Conservation (phyloP, 1,140 invertebrate species). For the Papilio helenus region DNA sequence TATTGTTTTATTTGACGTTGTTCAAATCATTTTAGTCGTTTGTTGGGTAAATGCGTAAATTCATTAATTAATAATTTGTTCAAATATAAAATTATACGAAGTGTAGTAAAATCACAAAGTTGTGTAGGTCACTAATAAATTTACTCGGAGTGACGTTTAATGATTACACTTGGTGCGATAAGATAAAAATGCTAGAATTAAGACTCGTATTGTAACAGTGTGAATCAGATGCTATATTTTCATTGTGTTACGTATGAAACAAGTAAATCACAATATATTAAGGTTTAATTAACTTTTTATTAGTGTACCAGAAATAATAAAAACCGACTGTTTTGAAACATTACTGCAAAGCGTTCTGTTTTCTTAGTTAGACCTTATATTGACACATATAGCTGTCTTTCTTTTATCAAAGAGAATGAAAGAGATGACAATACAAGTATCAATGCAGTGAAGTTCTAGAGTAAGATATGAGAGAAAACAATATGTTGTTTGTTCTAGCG, state of each 20-base stretch:
- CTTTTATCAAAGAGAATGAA: too few relatives aligned
- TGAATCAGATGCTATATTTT: not conserved
- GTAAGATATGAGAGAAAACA: not conserved
- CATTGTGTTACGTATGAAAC: not conserved
- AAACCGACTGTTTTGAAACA: not conserved
- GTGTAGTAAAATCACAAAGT: not conserved
- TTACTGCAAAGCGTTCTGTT: too few relatives aligned
- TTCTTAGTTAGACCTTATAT: too few relatives aligned
- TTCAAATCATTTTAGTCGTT: too few relatives aligned
- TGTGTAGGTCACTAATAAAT: conserved; percentile 8
- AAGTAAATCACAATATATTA: not conserved
- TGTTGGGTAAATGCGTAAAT: not conserved
- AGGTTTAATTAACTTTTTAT: not conserved
- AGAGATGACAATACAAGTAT: too few relatives aligned
- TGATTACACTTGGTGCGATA: conserved; percentile 2
- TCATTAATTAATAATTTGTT: too few relatives aligned
- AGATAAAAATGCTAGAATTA: not conserved
- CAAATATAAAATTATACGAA: not conserved
- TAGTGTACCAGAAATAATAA: not conserved
- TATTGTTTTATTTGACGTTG: not conserved
- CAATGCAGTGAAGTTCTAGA: too few relatives aligned
- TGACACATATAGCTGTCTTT: too few relatives aligned
- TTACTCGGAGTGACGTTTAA: not conserved
- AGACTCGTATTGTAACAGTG: not conserved
- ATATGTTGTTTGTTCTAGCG: not conserved